phyloP scores from a whole-genome alignment of 2,888 invertebrate species.

The Blomia tropicalis region DNA sequence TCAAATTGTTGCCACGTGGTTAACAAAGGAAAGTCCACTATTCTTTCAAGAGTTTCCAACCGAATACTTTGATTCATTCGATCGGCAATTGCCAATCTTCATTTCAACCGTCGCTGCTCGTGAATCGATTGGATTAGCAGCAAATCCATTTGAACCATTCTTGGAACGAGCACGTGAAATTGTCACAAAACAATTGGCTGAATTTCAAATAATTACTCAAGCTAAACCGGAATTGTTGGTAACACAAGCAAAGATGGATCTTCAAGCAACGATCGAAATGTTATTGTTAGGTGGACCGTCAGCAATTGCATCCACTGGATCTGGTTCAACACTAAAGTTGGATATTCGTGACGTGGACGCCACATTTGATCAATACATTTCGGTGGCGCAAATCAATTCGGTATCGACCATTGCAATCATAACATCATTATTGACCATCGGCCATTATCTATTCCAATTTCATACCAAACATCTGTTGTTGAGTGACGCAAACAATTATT shows the following conservation, averaged over 20 bases:
- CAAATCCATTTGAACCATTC: constrained; percentile 20
- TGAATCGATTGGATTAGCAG: not conserved
- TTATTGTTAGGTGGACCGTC: not conserved
- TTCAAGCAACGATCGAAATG: constrained; percentile 14
- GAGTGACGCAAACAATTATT: not conserved
- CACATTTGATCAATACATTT: not conserved
- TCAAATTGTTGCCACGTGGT: constrained; percentile 91
- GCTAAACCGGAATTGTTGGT: not conserved
- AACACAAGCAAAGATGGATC: constrained; percentile 2
- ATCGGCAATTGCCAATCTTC: not conserved
- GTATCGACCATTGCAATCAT: constrained; percentile 18
- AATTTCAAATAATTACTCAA: not conserved
- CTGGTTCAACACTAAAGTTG: not conserved
- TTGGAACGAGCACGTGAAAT: not conserved
- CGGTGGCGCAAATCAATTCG: not conserved
- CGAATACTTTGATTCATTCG: constrained; percentile 4
- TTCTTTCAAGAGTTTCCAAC: constrained; percentile 11
- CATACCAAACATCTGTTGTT: constrained; percentile 13
- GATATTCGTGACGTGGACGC: not conserved
- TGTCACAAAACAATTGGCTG: constrained; percentile 2
- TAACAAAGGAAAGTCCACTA: constrained; percentile 44
- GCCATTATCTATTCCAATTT: constrained; percentile 16
- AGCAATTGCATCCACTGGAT: not conserved
- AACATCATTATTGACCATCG: constrained; percentile 16
- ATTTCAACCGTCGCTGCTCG: not conserved